These are phyloP conservation scores for Drosophila anomalipes DNA, from an alignment of 2,888 invertebrate genomes.

Conservation along the genomic window DNA sequence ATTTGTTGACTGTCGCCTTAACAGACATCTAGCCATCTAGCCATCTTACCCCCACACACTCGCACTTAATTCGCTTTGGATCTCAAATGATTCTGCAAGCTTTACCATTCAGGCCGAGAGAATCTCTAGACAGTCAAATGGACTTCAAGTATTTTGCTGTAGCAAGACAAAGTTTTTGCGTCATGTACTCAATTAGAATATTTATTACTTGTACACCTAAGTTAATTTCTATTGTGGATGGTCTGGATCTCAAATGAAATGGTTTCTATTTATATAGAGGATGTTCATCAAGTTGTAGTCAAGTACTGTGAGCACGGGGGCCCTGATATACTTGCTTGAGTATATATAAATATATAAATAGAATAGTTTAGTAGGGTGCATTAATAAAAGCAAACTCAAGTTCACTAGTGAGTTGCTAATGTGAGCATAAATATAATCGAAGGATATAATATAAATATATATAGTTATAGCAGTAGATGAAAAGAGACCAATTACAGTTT, in stretches of 20 bases:
- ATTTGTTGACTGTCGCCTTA: constrained; percentile 39
- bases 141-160: constrained; percentile 39
- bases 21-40: constrained; percentile 7
- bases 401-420: neutral
- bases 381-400: constrained; percentile 4
- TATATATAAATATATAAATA: neutral
- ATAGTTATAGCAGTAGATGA: neutral
- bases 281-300: neutral
- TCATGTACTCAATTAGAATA: constrained; percentile 54
- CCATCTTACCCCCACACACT: constrained; percentile 1
- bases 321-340: neutral
- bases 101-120: constrained; percentile 23
- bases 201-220: constrained; percentile 50
- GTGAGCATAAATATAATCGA: neutral
- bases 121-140: constrained; percentile 27
- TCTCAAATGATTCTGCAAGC: constrained; percentile 34
- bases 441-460: neutral
- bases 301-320: neutral
- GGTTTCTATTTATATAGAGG: constrained; percentile 13
- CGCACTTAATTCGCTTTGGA: constrained; percentile 23
- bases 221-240: constrained; percentile 38
- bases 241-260: constrained; percentile 27
- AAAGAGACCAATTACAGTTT: neutral
- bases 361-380: neutral
- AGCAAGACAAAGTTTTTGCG: constrained; percentile 16